These are phyloP conservation scores for Terrapene triunguis DNA, from an alignment of 2,113 vertebrate genomes.

Conservation along the genomic window DNA sequence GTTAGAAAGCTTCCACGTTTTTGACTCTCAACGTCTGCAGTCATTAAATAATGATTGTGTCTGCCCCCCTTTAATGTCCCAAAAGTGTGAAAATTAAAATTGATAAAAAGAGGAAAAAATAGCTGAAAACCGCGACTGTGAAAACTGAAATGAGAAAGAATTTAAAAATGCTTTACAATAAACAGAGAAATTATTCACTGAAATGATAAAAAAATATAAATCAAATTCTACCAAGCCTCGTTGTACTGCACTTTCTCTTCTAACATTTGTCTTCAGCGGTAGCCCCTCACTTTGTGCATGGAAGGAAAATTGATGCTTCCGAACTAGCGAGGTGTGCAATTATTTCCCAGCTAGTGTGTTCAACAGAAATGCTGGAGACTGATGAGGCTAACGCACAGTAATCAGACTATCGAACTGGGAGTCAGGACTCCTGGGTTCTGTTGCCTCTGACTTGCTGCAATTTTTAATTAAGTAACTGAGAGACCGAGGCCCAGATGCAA, in stretches of 20 bases:
- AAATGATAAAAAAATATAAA: background rate
- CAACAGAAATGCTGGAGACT: background rate
- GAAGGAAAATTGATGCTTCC: background rate
- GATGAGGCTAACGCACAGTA: accelerated
- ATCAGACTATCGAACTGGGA: background rate
- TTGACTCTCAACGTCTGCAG: background rate
- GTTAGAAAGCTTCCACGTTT: background rate
- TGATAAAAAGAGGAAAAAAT: background rate
- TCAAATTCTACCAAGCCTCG: background rate
- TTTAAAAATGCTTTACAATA: background rate
- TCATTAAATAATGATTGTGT: background rate
- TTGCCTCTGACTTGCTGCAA: background rate
- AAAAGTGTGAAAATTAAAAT: background rate
- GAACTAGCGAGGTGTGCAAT: accelerated
- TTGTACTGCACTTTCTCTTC: background rate
- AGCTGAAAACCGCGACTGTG: background rate
- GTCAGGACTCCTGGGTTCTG: accelerated
- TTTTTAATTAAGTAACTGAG: accelerated
- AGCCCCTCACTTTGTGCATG: background rate
- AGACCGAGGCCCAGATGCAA: background rate
- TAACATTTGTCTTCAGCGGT: background rate
- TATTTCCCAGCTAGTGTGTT: background rate
- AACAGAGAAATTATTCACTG: background rate
- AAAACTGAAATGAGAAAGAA: background rate
- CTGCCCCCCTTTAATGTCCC: background rate